Evolutionary conservation across 2,888 invertebrate genomes (phyloP), one percentile per base, ranked within the genome.

Genomic region (Megaustenia siamemsis): DNA sequence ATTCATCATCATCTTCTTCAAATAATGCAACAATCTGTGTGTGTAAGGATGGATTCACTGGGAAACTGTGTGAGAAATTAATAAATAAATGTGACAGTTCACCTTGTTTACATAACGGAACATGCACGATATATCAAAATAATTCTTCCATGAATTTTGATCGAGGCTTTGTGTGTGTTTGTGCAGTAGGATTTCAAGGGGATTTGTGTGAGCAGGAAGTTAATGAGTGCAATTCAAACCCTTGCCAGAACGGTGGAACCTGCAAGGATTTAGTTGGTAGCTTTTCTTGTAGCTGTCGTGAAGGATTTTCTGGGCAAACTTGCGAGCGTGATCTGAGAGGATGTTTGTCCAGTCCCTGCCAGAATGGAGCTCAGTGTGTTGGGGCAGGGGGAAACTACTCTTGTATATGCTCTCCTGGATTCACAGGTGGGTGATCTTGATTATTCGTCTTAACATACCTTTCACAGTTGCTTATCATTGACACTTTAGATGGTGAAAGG

Each of bases 231-330:
- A 32, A 82, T 12, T 84, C 89, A 38, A 86, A 88, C 10, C 91
- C 92, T 0, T 93, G 93, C 82, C 89, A 88, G 32, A 93, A 93
- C 86, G 92, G 92, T 32, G 93, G 91, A 28, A 89, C 88, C 0
- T 93, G 93, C 86, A 63, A 88, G 21, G 93, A 94, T 86, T 83
- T 88, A 63, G 89, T 92, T 40, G 93, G 93, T 86, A 93, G 92
- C 49, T 94, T 93, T 90, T 87, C 89, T 66, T 95, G 95, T 89
- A 92, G 90, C 28, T 95, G 95, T 87, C 87, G 90, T 5, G 90
- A 92, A 12, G 95, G 94, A 56, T 95, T 93, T 87, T 89, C 90
- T 15, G 95, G 95, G 10, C 49, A 86, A 18, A 88, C 92, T 24
- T 93, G 93, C 85, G 75, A 94, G 87, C 84, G 73, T 21, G 88